A percentile compares a stretch with the other conserved stretches of the same genome.
Evolutionary conservation across 2,888 invertebrate genomes (phyloP).

Genomic region (Drosophila gaucha): DNA sequence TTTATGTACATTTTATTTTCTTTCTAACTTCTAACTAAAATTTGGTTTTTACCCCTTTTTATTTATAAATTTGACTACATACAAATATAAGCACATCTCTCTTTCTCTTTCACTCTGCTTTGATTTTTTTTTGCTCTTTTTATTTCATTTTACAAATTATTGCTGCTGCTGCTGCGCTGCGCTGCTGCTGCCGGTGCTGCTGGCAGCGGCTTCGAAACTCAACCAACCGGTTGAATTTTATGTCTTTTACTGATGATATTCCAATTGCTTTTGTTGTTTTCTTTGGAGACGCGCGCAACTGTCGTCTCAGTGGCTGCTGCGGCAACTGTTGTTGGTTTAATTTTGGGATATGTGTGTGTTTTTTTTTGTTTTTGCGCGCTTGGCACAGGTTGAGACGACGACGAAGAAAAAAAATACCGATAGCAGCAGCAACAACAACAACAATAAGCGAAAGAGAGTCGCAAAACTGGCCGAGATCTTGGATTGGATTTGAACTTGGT

Average conservation of each 20-base stretch:
- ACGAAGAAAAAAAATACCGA: slow-evolving; percentile 44
- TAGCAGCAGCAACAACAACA: slow-evolving; percentile 15
- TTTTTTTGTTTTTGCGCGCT: slow-evolving; percentile 47
- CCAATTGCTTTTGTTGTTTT: slow-evolving; percentile 34
- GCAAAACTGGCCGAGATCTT: slow-evolving; percentile 42
- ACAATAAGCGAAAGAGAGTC: slow-evolving; percentile 14
- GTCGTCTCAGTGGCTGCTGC: slow-evolving; percentile 22
- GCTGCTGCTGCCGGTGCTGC: slow-evolving; percentile 17
- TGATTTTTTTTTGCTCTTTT: slow-evolving; percentile 10
- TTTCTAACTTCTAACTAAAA: too few relatives aligned
- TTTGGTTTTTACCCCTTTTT: too few relatives aligned
- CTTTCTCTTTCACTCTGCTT: slow-evolving; percentile 10
- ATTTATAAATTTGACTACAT: slow-evolving; percentile 43
- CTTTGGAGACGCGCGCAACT: slow-evolving; percentile 17
- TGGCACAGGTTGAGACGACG: slow-evolving; percentile 72
- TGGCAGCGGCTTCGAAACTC: slow-evolving; percentile 57
- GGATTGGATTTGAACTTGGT: slow-evolving; percentile 38
- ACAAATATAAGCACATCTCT: slow-evolving; percentile 1
- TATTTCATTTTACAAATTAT: slow-evolving; percentile 48
- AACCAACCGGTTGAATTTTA: slow-evolving; percentile 77
- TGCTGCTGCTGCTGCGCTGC: slow-evolving; percentile 32
- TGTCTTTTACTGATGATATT: slow-evolving; percentile 65
- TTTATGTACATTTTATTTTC: background rate
- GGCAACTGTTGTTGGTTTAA: slow-evolving; percentile 28
- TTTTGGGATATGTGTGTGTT: slow-evolving; percentile 48